Evolutionary conservation across 1,140 invertebrate genomes (phyloP).

Genomic region (Euura lappo): DNA sequence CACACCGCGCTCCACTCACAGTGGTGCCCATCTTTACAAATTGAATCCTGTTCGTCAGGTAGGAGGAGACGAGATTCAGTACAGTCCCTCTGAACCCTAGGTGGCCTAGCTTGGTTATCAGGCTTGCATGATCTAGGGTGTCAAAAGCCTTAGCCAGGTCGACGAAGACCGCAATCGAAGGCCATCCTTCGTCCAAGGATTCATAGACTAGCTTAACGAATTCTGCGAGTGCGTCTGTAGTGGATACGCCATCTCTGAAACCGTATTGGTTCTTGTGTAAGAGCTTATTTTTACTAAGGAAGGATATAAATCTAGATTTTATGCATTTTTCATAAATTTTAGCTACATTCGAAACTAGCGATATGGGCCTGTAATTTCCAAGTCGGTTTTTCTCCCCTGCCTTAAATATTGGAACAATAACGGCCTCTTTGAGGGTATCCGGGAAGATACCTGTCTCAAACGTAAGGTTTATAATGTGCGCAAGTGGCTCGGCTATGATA

Average conservation of each 20-base stretch:
- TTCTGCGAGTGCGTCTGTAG: slow-evolving; percentile 26
- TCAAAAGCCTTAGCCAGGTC: slow-evolving; percentile 32
- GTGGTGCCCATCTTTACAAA: not conserved
- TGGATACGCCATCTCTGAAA: slow-evolving; percentile 29
- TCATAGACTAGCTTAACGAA: not conserved
- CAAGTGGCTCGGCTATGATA: not conserved
- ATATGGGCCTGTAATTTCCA: slow-evolving; percentile 43
- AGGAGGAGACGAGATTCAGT: slow-evolving; percentile 32
- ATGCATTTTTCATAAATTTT: slow-evolving; percentile 44
- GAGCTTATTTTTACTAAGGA: slow-evolving; percentile 28
- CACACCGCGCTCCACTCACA: not conserved
- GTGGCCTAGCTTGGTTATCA: slow-evolving; percentile 31
- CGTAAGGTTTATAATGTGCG: slow-evolving; percentile 16
- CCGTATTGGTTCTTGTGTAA: slow-evolving; percentile 34
- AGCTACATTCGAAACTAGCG: slow-evolving; percentile 28
- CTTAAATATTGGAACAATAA: slow-evolving; percentile 37
- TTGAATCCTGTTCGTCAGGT: slow-evolving; percentile 32
- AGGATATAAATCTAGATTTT: slow-evolving; percentile 28
- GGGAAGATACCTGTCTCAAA: slow-evolving; percentile 24
- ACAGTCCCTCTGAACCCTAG: slow-evolving; percentile 32
- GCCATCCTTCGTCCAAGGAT: not conserved
- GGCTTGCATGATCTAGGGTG: slow-evolving; percentile 29
- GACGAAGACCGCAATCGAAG: not conserved
- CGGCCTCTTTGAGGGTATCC: slow-evolving; percentile 33
- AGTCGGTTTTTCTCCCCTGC: slow-evolving; percentile 25